These are phyloP conservation scores for Phorcus lineatus DNA, from an alignment of 2,888 invertebrate species.

Conservation along the genomic window DNA sequence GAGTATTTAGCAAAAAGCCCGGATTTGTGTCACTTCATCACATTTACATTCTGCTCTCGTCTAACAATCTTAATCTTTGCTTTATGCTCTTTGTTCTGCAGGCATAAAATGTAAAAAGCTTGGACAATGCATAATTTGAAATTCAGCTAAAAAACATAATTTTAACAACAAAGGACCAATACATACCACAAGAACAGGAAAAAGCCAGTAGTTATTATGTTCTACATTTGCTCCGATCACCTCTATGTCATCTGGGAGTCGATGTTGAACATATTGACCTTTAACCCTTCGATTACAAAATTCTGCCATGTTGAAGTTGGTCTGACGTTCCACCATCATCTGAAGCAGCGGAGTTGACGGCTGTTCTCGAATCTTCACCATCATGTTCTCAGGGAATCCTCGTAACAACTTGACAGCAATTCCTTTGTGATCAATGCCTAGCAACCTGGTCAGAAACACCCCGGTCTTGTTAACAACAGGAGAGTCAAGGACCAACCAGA, in stretches of 20 bases:
- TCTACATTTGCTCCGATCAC: slow-evolving; percentile 66
- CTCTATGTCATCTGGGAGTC: slow-evolving; percentile 64
- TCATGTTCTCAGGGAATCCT: slow-evolving; percentile 71
- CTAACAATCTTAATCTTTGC: no score
- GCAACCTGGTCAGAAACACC: slow-evolving; percentile 51
- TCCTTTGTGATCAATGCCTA: slow-evolving; percentile 66
- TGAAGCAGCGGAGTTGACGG: slow-evolving; percentile 70
- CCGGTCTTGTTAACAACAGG: slow-evolving; percentile 59
- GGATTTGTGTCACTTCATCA: no score
- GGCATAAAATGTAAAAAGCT: no score
- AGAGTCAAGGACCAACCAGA: slow-evolving; percentile 63
- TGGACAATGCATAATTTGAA: not conserved
- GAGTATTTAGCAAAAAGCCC: no score
- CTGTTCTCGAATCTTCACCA: slow-evolving; percentile 64
- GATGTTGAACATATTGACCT: slow-evolving; percentile 69
- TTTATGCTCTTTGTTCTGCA: no score
- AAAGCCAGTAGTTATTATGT: slow-evolving; percentile 75
- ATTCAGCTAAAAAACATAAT: not conserved
- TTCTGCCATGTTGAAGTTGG: slow-evolving; percentile 53
- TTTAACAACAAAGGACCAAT: not conserved
- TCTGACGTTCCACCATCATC: slow-evolving; percentile 65
- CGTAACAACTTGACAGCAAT: slow-evolving; percentile 66
- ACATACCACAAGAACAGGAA: slow-evolving; percentile 74
- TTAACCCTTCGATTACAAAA: slow-evolving; percentile 61
- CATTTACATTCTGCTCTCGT: no score